These are phyloP conservation scores for Semotilus atromaculatus DNA, from an alignment of 2,797 vertebrate genomes.

Conservation along the genomic window DNA sequence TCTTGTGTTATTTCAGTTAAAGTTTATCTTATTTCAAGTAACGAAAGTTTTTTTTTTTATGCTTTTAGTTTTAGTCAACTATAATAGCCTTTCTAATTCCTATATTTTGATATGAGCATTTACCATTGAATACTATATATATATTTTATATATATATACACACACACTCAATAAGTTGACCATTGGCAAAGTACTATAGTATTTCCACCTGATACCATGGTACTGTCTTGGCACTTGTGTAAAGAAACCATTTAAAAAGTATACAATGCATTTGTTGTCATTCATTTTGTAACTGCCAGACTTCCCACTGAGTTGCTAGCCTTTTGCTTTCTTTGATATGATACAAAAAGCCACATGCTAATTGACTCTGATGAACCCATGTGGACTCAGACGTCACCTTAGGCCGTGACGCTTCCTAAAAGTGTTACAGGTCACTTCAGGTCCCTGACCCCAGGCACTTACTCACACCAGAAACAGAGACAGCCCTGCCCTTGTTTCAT, in stretches of 20 bases:
- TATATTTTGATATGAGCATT: not conserved
- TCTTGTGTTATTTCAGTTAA: not conserved
- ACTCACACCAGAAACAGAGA: conserved; percentile 61
- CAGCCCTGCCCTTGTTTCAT: conserved; percentile 58
- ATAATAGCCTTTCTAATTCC: not conserved
- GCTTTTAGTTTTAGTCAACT: not conserved
- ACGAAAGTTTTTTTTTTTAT: not conserved
- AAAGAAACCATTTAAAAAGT: not conserved
- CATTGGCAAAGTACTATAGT: not conserved
- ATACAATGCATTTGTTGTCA: not conserved
- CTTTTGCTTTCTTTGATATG: conserved; percentile 42
- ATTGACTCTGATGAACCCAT: conserved; percentile 46
- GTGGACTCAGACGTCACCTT: conserved; percentile 46
- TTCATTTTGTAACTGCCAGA: conserved; percentile 27
- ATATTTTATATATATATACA: no score
- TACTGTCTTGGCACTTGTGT: not conserved
- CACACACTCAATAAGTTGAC: no score
- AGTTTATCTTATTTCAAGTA: not conserved
- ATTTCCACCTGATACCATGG: not conserved
- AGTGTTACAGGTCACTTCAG: conserved; percentile 69
- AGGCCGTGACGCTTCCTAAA: conserved; percentile 63
- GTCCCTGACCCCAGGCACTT: conserved; percentile 66
- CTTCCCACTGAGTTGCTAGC: conserved; percentile 28
- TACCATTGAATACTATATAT: not conserved
- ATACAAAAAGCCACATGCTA: conserved; percentile 45